Conservation (phyloP, 2,888 invertebrate genomes). For the Conomelus anceps region DNA sequence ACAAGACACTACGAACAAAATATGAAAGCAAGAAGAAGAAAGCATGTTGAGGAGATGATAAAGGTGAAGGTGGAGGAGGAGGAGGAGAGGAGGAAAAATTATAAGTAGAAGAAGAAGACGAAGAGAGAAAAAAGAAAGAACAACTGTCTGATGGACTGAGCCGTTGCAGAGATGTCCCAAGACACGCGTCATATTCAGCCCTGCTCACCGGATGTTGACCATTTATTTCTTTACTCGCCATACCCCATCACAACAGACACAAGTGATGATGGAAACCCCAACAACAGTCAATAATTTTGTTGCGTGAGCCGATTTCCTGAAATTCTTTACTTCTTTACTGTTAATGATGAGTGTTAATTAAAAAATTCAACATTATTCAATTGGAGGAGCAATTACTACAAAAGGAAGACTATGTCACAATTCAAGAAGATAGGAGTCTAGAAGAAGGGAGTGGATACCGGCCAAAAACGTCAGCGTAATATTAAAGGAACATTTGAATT, state of each 20-base stretch:
- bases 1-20: not conserved
- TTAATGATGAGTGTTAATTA: no score
- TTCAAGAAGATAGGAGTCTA: not conserved
- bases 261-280: not conserved
- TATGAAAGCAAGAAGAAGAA: not conserved
- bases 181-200: not conserved
- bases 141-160: no score
- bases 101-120: not conserved
- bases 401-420: not conserved
- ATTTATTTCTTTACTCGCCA: not conserved
- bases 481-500: no score
- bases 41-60: not conserved
- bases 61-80: not conserved
- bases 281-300: not conserved
- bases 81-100: not conserved
- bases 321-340: not conserved
- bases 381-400: not conserved
- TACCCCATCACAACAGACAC: not conserved
- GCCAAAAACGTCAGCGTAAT: no score
- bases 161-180: not conserved
- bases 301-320: not conserved
- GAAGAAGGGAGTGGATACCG: no score
- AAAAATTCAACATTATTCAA: not conserved
- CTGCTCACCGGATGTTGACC: not conserved
- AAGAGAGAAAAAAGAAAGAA: not conserved